Percentiles rank a stretch among this genome's conserved stretches.
phyloP scores from a whole-genome alignment of 1,140 invertebrate genomes.

The Melanaphis sacchari region DNA sequence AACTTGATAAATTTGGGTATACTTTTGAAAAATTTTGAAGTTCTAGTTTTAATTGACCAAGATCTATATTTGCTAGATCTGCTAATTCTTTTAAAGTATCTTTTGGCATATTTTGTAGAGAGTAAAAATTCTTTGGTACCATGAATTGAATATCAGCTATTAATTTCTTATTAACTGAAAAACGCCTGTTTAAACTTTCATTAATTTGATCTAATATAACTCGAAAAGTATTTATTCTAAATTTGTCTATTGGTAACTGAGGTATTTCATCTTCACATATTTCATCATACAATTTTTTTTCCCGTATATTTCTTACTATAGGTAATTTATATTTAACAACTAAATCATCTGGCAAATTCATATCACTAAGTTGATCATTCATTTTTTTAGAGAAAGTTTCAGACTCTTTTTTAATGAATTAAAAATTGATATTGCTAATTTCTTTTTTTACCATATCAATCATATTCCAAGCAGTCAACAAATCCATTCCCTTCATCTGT shows the following conservation, averaged over 20 bases:
- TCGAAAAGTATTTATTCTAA: neutral
- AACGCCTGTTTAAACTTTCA: neutral
- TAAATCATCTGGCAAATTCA: too few relatives aligned
- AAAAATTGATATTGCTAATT: neutral
- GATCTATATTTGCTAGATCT: conserved; percentile 10
- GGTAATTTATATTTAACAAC: too few relatives aligned
- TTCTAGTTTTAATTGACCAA: neutral
- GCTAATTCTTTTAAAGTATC: neutral
- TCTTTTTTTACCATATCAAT: neutral
- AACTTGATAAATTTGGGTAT: neutral
- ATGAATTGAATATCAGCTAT: too few relatives aligned
- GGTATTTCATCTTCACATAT: too few relatives aligned
- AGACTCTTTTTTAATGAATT: too few relatives aligned
- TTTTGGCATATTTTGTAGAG: neutral
- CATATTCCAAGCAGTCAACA: conserved; percentile 6
- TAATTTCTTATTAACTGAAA: too few relatives aligned
- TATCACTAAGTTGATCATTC: too few relatives aligned
- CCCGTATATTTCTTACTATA: too few relatives aligned
- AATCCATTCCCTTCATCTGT: neutral
- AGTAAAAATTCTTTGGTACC: too few relatives aligned
- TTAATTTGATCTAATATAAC: neutral
- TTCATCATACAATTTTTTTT: too few relatives aligned
- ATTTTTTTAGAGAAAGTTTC: too few relatives aligned
- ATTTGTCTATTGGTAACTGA: too few relatives aligned
- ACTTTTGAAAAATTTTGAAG: conserved; percentile 6